Percentiles rank a stretch among this genome's conserved stretches.
Evolutionary conservation across 1,140 invertebrate species (phyloP).

Genomic region (Sycobia sp.): DNA sequence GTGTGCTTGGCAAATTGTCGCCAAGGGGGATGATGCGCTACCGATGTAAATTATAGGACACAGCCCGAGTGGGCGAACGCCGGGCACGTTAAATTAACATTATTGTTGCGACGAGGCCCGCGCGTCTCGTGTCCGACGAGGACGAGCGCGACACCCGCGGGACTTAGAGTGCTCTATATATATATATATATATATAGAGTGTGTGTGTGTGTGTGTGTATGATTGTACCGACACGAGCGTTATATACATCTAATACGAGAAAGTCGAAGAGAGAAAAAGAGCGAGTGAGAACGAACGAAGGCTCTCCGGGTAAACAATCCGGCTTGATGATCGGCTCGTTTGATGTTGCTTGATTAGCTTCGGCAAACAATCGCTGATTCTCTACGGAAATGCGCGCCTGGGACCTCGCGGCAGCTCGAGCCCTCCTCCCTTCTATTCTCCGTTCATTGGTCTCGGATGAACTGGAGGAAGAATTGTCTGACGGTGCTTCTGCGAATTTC

Average conservation of each 20-base stretch:
- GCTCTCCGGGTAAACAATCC: conserved; percentile 59
- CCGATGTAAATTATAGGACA: conserved; percentile 37
- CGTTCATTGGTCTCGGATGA: too few relatives aligned
- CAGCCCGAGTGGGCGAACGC: not conserved
- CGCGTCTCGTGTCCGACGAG: conserved; percentile 16
- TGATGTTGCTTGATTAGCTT: conserved; percentile 63
- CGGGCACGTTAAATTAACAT: conserved; percentile 59
- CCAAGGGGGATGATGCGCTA: conserved; percentile 41
- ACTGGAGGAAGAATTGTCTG: too few relatives aligned
- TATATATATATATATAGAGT: too few relatives aligned
- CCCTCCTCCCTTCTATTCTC: too few relatives aligned
- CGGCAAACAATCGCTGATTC: conserved; percentile 60
- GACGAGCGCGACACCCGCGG: conserved; percentile 5
- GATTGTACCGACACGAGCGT: too few relatives aligned
- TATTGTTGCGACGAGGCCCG: conserved; percentile 61
- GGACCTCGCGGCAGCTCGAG: not conserved
- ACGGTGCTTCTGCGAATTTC: too few relatives aligned
- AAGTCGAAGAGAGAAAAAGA: conserved; percentile 1
- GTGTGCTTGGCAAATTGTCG: conserved; percentile 60
- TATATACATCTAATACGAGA: too few relatives aligned
- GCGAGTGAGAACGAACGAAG: conserved; percentile 2
- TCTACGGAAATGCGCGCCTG: conserved; percentile 42
- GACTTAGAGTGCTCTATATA: too few relatives aligned
- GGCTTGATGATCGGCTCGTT: conserved; percentile 62
- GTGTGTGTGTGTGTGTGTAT: too few relatives aligned